These are phyloP conservation scores for Charadrius vociferus DNA, from an alignment of 2,113 vertebrate species.

Conservation along the genomic window DNA sequence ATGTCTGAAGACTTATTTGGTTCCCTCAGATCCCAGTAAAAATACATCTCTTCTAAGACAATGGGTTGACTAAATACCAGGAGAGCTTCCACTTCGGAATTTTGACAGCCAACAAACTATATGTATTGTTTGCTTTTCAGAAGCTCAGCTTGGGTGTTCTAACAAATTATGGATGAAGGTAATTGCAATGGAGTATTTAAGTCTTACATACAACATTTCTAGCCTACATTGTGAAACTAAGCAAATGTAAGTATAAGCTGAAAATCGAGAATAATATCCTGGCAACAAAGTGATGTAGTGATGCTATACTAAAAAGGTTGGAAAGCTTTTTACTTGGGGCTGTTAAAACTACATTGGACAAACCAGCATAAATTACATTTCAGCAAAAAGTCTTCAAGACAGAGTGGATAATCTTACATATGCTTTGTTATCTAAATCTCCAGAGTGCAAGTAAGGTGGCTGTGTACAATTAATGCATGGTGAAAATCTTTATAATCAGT, in stretches of 20 bases:
- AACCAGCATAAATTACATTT: background rate
- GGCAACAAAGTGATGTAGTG: background rate
- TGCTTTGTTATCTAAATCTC: background rate
- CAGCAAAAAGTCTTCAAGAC: background rate
- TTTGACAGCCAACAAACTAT: background rate
- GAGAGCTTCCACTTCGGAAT: background rate
- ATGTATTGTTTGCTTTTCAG: background rate
- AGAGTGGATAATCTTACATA: background rate
- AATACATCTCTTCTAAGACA: background rate
- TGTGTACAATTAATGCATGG: background rate
- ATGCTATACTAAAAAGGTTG: background rate
- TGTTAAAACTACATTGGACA: background rate
- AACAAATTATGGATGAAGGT: background rate
- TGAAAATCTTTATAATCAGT: background rate
- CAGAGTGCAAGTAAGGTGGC: background rate
- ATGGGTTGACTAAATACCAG: background rate
- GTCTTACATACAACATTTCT: background rate
- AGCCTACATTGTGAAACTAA: background rate
- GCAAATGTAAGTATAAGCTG: background rate
- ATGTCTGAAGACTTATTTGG: background rate
- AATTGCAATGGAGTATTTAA: slow-evolving; percentile 1
- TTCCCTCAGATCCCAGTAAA: background rate
- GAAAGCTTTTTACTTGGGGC: background rate
- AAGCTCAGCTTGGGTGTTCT: background rate
- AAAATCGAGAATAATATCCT: background rate